Evolutionary conservation across 2,888 invertebrate species (phyloP), one percentile per base, ranked within the genome.

Genomic region (Caenorhabditis japonica): DNA sequence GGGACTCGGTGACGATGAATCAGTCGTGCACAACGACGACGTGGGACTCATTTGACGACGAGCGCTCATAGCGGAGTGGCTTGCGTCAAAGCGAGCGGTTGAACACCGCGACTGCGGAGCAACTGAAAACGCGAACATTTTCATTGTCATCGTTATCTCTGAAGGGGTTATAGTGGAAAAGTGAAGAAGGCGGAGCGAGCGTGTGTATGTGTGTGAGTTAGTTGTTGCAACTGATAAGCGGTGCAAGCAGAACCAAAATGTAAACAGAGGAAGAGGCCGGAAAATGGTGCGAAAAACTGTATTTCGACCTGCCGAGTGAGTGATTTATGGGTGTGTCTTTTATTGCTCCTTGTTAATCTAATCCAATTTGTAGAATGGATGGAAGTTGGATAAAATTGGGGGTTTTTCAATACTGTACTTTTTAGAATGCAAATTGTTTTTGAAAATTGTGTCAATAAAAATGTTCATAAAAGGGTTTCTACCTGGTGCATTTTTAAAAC

Each of bases 21-120:
- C n/a, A n/a, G n/a, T n/a, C 34, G 68, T 53, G 36, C 51, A 27
- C 21, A 47, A 19, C 10, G 64, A 58, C n/a, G 56, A 56, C 19
- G 43, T 34, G 27, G 73, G 73, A 38, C 64, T 69, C 46, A 60
- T 36, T 17, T 39, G 30, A 13, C 17, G 3, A 21, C 34, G 36
- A n/a, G 17, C 34, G 34, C 21, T 80, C 74, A 86, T 49, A 86
- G 72, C 36, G 85, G 83, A 27, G 86, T 86, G 12, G 86, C 84
- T 52, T 80, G 77, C 43, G 81, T 80, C 44, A 86, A 58, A 5
- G 80, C 77, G 33, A 87, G 76, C 33, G 85, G 83, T 56, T 85
- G 79, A 60, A 84, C 83, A 56, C 86, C 86, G 43, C 84, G 79
- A 55, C 84, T 83, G 33, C 84, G 84, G 30, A 86, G 79, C 60